phyloP scores from a whole-genome alignment of 1,140 invertebrate species.

The Drosophila tsacasi region DNA sequence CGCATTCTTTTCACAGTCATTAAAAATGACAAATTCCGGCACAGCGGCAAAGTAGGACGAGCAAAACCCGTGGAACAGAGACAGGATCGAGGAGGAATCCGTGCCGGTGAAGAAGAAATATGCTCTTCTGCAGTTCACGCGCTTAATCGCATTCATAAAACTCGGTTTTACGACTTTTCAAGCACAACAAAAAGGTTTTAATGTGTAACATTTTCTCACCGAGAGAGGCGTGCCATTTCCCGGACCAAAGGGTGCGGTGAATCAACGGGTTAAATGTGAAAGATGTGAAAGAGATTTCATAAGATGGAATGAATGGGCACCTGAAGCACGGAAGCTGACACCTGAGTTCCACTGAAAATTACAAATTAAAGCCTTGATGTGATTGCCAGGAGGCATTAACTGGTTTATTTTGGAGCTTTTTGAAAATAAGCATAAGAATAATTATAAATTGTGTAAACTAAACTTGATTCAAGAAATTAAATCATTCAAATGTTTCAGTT shows the following conservation, averaged over 20 bases:
- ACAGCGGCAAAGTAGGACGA: constrained; percentile 66
- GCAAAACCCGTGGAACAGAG: constrained; percentile 13
- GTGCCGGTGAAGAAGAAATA: constrained; percentile 61
- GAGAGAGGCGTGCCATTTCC: constrained; percentile 10
- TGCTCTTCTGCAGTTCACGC: constrained; percentile 78
- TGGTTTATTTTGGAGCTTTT: background rate
- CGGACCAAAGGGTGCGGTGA: constrained; percentile 2
- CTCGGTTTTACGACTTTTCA: constrained; percentile 79
- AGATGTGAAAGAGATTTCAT: constrained; percentile 67
- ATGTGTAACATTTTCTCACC: constrained; percentile 62
- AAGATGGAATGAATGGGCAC: constrained; percentile 62
- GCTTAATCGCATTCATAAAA: constrained; percentile 83
- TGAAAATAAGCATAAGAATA: background rate
- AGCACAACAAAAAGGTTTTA: constrained; percentile 63
- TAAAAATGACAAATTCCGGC: constrained; percentile 82
- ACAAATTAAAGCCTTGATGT: constrained; percentile 52
- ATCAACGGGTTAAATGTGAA: constrained; percentile 56
- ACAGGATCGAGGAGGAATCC: constrained; percentile 13
- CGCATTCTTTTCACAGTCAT: constrained; percentile 81
- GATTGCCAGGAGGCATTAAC: constrained; percentile 63
- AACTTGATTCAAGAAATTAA: background rate
- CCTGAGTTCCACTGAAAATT: constrained; percentile 9
- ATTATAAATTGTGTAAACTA: background rate
- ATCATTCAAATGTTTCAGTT: background rate
- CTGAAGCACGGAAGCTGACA: constrained; percentile 8